Evolutionary conservation across 2,888 invertebrate genomes (phyloP), one percentile per base, ranked within the genome.

Genomic region (Nephrotoma appendiculata): DNA sequence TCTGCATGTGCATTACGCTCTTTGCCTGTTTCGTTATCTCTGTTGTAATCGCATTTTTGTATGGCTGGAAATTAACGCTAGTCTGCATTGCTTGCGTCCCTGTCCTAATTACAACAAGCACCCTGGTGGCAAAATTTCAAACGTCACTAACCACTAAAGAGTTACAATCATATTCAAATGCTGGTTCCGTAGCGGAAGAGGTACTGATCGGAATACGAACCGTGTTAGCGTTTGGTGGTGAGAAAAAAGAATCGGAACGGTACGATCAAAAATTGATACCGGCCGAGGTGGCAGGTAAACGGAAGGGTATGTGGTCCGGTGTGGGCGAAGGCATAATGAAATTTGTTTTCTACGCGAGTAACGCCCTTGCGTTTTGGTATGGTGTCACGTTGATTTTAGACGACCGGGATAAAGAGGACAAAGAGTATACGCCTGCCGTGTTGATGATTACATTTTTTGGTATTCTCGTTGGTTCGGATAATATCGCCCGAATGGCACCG

Each of bases 61-160:
- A 96, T 90, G 97, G 97, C 85, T 98, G 97, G 97, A 95, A 97
- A 90, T 92, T 98, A 86, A 97, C 98, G 0, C 91, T 97, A 44
- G 95, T 97, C 84, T 95, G 97, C 86, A 92, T 97, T 88, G 94
- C 95, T 5, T 95, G 96, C 86, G 94, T 96, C 41, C 98, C 98
- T 0, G 91, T 97, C 85, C 94, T 97, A 41, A 95, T 96, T 7
- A 92, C 94, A 4, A 93, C 96, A 11, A 96, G 96, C 31, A 95
- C 94, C 31, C 91, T 96, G 42, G 95, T 97, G 83, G 95, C 96
- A 11, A 95, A 95, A 87, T 93, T 94, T 9, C 95, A 95, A 93
- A 94, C 94, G 41, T 94, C 94, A 0, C 90, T 95, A 19, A 94
- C 95, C 0, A 93, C 93, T 0, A 92, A 93, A 89, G 95, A 95